phyloP scores from a whole-genome alignment of 2,888 invertebrate genomes.

The Muscina levida region DNA sequence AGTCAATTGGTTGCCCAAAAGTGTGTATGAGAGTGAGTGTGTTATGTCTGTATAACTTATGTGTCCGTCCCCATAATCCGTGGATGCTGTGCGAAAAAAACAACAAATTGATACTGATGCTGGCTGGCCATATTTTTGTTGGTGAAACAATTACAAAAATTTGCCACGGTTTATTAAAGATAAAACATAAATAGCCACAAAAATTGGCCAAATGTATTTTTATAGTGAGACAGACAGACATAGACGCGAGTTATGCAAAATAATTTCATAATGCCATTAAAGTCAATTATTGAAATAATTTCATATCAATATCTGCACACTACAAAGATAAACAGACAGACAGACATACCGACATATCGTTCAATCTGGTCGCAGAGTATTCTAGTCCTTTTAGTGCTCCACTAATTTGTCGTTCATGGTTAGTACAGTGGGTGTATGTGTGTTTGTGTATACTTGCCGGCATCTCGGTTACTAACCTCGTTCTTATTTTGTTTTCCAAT shows the following conservation, averaged over 20 bases:
- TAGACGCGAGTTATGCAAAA: background rate
- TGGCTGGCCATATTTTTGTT: background rate
- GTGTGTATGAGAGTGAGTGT: background rate
- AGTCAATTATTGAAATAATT: background rate
- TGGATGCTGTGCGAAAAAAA: constrained; percentile 9
- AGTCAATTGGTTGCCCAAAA: background rate
- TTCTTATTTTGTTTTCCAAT: constrained; percentile 44
- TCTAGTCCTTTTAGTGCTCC: background rate
- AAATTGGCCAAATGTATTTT: too few relatives aligned
- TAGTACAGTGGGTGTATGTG: constrained; percentile 14
- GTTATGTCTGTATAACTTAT: background rate
- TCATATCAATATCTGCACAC: background rate
- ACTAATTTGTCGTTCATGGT: background rate
- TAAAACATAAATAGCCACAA: too few relatives aligned
- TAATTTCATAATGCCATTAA: background rate
- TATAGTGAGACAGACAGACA: too few relatives aligned
- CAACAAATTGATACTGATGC: too few relatives aligned
- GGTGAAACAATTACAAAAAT: background rate
- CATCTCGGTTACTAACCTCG: constrained; percentile 64
- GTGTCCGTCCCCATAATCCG: background rate
- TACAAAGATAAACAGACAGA: background rate
- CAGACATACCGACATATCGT: background rate
- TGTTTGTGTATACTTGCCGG: constrained; percentile 60
- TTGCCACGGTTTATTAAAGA: too few relatives aligned
- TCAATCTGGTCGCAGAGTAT: background rate